phyloP scores from a whole-genome alignment of 1,140 invertebrate species.

The Nephotettix cincticeps region DNA sequence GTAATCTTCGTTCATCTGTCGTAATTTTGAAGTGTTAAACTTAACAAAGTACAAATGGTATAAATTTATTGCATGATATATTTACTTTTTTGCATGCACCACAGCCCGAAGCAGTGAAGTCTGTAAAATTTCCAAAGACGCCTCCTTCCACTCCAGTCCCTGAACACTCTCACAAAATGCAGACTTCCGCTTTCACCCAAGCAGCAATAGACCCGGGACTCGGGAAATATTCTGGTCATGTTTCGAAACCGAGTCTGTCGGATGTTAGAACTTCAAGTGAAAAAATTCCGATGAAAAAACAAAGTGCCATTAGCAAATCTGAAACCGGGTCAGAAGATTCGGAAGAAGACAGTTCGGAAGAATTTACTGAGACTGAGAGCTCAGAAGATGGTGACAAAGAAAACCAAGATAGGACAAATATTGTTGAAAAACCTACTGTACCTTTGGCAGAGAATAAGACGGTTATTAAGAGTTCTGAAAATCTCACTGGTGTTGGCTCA shows the following conservation, averaged over 20 bases:
- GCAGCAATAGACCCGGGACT: too few relatives aligned
- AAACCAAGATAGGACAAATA: too few relatives aligned
- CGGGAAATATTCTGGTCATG: too few relatives aligned
- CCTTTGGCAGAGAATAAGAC: too few relatives aligned
- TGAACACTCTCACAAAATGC: not conserved
- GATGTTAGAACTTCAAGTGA: too few relatives aligned
- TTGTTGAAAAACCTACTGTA: too few relatives aligned
- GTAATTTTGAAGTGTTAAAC: not conserved
- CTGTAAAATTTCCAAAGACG: not conserved
- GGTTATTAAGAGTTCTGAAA: too few relatives aligned
- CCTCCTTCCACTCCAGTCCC: not conserved
- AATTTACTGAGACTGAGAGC: not conserved
- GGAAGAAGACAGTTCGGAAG: not conserved
- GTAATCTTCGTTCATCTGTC: not conserved
- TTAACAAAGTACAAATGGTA: not conserved
- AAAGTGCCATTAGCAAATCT: not conserved
- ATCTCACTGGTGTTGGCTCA: too few relatives aligned
- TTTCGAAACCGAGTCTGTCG: too few relatives aligned
- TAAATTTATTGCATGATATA: conserved; percentile 15
- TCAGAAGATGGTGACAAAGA: not conserved
- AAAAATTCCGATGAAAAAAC: too few relatives aligned
- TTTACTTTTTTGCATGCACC: conserved; percentile 26
- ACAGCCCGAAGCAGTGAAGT: conserved; percentile 26
- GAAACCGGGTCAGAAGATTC: not conserved
- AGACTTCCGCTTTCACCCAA: too few relatives aligned